Conservation (phyloP, 2,888 invertebrate species). For the Rosalia funebris region DNA sequence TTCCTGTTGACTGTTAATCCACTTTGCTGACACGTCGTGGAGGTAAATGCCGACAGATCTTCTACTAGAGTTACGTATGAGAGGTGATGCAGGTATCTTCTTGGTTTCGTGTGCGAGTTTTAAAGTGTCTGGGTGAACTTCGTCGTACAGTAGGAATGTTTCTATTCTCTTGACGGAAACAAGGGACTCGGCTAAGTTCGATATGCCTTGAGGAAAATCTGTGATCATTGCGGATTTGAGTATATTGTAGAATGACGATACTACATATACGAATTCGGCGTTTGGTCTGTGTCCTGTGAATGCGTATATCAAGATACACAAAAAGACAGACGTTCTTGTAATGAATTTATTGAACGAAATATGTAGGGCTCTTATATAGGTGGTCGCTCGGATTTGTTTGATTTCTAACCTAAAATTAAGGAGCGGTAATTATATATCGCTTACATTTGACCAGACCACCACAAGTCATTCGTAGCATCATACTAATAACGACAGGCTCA, state of each 20-base stretch:
- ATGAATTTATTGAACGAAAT: constrained; percentile 86
- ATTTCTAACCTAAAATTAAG: constrained; percentile 70
- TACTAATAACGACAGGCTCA: too few relatives aligned
- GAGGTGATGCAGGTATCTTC: constrained; percentile 52
- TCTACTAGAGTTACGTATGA: constrained; percentile 51
- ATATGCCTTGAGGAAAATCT: constrained; percentile 71
- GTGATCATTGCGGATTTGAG: constrained; percentile 75
- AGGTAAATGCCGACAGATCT: constrained; percentile 45
- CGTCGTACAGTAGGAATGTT: constrained; percentile 65
- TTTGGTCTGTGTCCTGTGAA: constrained; percentile 75
- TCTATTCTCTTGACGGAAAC: constrained; percentile 73
- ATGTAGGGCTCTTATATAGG: constrained; percentile 77
- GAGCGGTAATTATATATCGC: too few relatives aligned
- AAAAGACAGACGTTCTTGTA: constrained; percentile 84
- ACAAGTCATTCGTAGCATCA: too few relatives aligned
- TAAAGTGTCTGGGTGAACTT: constrained; percentile 50
- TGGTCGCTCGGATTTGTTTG: constrained; percentile 75
- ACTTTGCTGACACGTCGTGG: constrained; percentile 49
- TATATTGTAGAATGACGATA: constrained; percentile 89
- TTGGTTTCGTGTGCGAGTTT: constrained; percentile 37
- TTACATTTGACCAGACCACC: too few relatives aligned
- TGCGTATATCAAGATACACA: constrained; percentile 80
- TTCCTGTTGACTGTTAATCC: constrained; percentile 42
- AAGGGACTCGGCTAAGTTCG: constrained; percentile 71
- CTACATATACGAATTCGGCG: constrained; percentile 85